These are phyloP conservation scores for Artibeus jamaicensis DNA, from an alignment of 2,797 vertebrate species.

Conservation along the genomic window DNA sequence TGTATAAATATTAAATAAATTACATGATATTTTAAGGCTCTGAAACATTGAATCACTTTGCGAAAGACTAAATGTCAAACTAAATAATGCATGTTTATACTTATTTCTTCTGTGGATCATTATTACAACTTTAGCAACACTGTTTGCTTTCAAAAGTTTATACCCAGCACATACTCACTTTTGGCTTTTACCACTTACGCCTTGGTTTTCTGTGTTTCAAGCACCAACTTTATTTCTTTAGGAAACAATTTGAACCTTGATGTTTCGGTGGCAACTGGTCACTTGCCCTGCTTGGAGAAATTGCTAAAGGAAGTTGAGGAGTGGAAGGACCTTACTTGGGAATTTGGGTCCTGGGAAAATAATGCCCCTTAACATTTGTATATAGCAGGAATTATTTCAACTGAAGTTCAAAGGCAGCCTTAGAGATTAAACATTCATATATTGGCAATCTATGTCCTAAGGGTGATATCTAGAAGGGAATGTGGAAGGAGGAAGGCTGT, in stretches of 20 bases:
- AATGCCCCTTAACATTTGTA: neutral
- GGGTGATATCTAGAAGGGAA: neutral
- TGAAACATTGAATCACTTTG: conserved; percentile 57
- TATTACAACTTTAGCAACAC: conserved; percentile 42
- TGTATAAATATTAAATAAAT: conserved; percentile 72
- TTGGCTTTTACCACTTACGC: neutral
- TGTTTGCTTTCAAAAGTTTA: conserved; percentile 50
- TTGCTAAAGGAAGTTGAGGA: neutral
- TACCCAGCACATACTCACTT: neutral
- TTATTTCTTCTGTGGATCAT: conserved; percentile 39
- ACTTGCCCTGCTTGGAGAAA: neutral
- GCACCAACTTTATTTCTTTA: neutral
- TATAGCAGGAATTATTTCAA: neutral
- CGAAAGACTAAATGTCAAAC: conserved; percentile 64
- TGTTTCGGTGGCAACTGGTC: neutral
- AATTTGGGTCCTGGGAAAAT: neutral
- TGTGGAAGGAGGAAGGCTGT: neutral
- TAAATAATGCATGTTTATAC: conserved; percentile 60
- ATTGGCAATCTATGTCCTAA: neutral
- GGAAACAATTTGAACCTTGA: neutral
- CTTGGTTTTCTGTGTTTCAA: conserved; percentile 41
- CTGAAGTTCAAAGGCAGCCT: neutral
- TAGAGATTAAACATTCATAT: neutral
- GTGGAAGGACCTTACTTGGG: neutral
- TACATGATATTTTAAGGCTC: conserved; percentile 56